These are phyloP conservation scores for Holacanthus passer DNA, from an alignment of 2,113 vertebrate genomes.

Conservation along the genomic window DNA sequence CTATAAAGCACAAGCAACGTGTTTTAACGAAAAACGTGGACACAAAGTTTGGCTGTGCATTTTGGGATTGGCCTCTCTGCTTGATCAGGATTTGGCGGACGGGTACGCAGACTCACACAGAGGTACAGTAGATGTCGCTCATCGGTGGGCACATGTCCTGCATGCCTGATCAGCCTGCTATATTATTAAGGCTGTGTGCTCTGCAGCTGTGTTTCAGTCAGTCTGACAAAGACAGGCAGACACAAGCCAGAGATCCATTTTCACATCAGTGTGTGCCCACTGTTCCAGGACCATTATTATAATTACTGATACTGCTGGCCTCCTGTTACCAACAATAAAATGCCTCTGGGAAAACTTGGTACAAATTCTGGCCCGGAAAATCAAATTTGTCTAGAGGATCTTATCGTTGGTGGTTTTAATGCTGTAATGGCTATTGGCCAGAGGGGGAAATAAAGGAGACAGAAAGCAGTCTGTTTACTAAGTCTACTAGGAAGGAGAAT, in stretches of 20 bases:
- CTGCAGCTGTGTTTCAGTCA: constrained; percentile 57
- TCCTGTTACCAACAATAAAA: constrained; percentile 67
- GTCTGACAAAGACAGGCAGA: constrained; percentile 48
- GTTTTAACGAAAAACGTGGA: neutral
- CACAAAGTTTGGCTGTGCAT: neutral
- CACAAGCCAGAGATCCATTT: constrained; percentile 76
- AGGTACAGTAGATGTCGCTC: constrained; percentile 4
- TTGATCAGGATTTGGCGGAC: too few relatives aligned
- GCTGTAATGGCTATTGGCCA: constrained; percentile 22
- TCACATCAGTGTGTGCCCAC: constrained; percentile 59
- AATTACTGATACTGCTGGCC: constrained; percentile 67
- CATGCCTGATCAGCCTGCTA: constrained; percentile 33
- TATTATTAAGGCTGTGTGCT: constrained; percentile 52
- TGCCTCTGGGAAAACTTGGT: constrained; percentile 61
- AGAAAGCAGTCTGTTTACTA: constrained; percentile 10
- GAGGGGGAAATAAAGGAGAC: neutral
- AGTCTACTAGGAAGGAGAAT: neutral
- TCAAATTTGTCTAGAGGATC: constrained; percentile 59
- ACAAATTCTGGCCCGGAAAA: constrained; percentile 56
- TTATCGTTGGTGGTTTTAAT: constrained; percentile 59
- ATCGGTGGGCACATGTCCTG: constrained; percentile 17
- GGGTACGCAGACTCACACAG: too few relatives aligned
- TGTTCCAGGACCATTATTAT: constrained; percentile 64
- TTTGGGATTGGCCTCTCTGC: neutral
- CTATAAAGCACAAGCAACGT: neutral